These are phyloP conservation scores for Melospiza melodia DNA, from an alignment of 2,113 vertebrate genomes.

Conservation along the genomic window DNA sequence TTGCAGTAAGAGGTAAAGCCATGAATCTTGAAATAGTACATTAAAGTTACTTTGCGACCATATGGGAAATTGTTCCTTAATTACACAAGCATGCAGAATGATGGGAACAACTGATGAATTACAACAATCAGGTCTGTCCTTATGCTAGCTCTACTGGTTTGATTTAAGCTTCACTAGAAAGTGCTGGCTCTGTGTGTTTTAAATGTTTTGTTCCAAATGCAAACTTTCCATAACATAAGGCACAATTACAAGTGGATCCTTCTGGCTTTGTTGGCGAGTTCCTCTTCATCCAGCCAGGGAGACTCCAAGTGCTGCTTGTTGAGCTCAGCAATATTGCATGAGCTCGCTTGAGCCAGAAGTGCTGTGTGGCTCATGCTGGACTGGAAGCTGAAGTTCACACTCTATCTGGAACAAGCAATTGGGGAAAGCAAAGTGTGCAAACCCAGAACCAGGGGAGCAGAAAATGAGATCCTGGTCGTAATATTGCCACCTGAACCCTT, in stretches of 20 bases:
- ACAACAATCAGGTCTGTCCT: background rate
- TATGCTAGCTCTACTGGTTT: background rate
- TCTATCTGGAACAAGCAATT: background rate
- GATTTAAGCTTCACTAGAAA: background rate
- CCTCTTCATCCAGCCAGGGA: background rate
- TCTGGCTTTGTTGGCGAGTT: background rate
- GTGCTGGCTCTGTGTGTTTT: background rate
- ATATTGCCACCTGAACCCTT: background rate
- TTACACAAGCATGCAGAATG: background rate
- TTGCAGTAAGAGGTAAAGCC: background rate
- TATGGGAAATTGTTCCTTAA: background rate
- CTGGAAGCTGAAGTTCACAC: background rate
- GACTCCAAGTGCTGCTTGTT: background rate
- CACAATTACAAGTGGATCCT: background rate
- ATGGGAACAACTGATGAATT: background rate
- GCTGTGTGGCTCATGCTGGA: background rate
- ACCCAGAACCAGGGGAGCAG: background rate
- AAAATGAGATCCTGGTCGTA: background rate
- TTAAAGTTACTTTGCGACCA: background rate
- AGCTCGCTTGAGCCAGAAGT: background rate
- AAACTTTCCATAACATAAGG: background rate
- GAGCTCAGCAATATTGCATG: accelerated
- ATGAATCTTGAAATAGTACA: background rate
- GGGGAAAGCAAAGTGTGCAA: background rate
- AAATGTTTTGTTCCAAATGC: background rate